Conservation (phyloP, 1,140 invertebrate species). For the Achatina immaculata region DNA sequence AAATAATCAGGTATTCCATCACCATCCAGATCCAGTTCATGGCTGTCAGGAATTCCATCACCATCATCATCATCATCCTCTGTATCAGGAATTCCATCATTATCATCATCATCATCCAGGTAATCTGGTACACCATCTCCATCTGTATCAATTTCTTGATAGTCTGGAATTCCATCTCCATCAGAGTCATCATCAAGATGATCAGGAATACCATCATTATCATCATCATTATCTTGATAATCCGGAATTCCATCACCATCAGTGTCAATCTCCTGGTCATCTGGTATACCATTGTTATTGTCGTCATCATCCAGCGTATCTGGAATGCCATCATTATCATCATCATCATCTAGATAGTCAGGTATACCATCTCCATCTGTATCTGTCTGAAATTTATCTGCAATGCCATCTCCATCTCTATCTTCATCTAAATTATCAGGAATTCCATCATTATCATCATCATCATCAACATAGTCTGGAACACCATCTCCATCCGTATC, state of each 20-base stretch:
- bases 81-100: slow-evolving; percentile 54
- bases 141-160: slow-evolving; percentile 57
- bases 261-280: slow-evolving; percentile 57
- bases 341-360: slow-evolving; percentile 53
- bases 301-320: slow-evolving; percentile 57
- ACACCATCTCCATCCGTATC: slow-evolving; percentile 65
- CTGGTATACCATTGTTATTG: slow-evolving; percentile 64
- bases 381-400: slow-evolving; percentile 59
- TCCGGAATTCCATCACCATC: slow-evolving; percentile 66
- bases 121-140: slow-evolving; percentile 63
- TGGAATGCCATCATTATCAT: slow-evolving; percentile 64
- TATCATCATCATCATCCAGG: slow-evolving; percentile 56
- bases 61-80: slow-evolving; percentile 55
- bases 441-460: slow-evolving; percentile 60
- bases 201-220: slow-evolving; percentile 63
- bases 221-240: slow-evolving; percentile 56
- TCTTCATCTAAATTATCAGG: slow-evolving; percentile 60
- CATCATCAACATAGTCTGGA: slow-evolving; percentile 58
- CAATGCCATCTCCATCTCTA: slow-evolving; percentile 59
- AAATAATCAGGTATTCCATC: slow-evolving; percentile 64
- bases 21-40: slow-evolving; percentile 57
- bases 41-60: slow-evolving; percentile 58
- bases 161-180: slow-evolving; percentile 63
- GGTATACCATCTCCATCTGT: slow-evolving; percentile 54
- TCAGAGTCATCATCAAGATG: slow-evolving; percentile 55